Conservation (phyloP, 2,113 vertebrate species). For the Pantherophis guttatus region DNA sequence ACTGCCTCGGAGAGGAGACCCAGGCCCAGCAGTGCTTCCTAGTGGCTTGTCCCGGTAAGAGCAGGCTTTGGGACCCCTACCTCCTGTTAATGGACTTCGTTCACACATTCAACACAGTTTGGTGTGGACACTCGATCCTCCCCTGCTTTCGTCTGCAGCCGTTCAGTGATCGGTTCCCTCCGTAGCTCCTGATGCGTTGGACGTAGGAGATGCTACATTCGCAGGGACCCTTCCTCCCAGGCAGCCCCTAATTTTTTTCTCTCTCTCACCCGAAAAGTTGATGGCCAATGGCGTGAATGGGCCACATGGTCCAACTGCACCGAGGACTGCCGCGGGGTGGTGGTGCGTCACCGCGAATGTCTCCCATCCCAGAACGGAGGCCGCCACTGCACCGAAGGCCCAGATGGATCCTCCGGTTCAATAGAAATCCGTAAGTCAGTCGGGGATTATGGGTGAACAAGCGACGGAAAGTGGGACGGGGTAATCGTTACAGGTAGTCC, state of each 20-base stretch:
- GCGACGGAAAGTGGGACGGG: rapidly evolving
- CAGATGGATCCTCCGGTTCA: constrained; percentile 45
- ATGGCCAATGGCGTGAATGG: constrained; percentile 82
- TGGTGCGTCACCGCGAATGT: constrained; percentile 74
- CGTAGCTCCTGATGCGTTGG: not conserved
- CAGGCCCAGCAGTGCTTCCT: constrained; percentile 80
- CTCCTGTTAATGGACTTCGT: not conserved
- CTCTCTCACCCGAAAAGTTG: constrained; percentile 63
- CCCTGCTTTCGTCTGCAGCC: not conserved
- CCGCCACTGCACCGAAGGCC: constrained; percentile 68
- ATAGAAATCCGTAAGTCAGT: constrained; percentile 75
- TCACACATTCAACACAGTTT: not conserved
- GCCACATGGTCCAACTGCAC: constrained; percentile 81
- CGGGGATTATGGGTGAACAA: not conserved
- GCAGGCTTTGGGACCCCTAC: not conserved
- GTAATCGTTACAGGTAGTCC: not conserved
- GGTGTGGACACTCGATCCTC: not conserved
- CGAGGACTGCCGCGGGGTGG: constrained; percentile 72
- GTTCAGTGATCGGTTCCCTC: not conserved
- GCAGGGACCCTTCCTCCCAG: rapidly evolving
- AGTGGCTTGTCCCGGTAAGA: constrained; percentile 75
- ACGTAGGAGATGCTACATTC: not conserved
- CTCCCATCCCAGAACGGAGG: constrained; percentile 76
- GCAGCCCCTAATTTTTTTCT: not conserved
- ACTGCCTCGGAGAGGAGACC: constrained; percentile 69